Conservation (phyloP, 2,113 vertebrate genomes). For the Heteronetta atricapilla region DNA sequence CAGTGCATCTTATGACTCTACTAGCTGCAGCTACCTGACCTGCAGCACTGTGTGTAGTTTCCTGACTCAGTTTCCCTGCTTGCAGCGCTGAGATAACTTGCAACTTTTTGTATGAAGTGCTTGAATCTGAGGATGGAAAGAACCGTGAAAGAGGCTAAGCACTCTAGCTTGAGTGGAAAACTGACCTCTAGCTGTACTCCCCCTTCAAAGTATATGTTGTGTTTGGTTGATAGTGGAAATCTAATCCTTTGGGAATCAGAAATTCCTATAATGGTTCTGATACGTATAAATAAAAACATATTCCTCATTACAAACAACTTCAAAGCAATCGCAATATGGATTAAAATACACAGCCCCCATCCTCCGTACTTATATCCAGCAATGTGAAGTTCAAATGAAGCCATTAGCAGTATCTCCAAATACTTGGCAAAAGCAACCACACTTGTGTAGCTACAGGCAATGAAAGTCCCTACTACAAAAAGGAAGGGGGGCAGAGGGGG, state of each 20-base stretch:
- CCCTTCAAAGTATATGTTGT: slow-evolving; percentile 12
- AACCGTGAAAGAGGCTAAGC: background rate
- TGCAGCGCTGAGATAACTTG: background rate
- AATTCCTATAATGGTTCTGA: slow-evolving; percentile 42
- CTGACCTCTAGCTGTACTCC: slow-evolving; percentile 34
- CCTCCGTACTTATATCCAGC: slow-evolving; percentile 17
- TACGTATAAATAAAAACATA: slow-evolving; percentile 55
- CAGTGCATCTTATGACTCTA: background rate
- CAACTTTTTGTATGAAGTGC: background rate
- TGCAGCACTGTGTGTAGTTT: background rate
- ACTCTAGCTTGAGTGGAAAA: slow-evolving; percentile 23
- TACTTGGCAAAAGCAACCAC: slow-evolving; percentile 64
- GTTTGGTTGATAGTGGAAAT: slow-evolving; percentile 59
- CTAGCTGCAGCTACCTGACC: background rate
- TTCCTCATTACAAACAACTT: slow-evolving; percentile 53
- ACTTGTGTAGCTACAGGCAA: slow-evolving; percentile 60
- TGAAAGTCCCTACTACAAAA: slow-evolving; percentile 67
- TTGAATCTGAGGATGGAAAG: background rate
- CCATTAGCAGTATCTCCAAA: slow-evolving; percentile 58
- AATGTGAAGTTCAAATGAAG: slow-evolving; percentile 59
- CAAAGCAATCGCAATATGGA: slow-evolving; percentile 38
- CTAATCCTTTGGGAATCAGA: slow-evolving; percentile 53
- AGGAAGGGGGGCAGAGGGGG: slow-evolving; percentile 35
- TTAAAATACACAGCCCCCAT: slow-evolving; percentile 39
- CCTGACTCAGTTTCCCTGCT: background rate